phyloP scores from a whole-genome alignment of 2,888 invertebrate species.

The Chloroclysta siterata region DNA sequence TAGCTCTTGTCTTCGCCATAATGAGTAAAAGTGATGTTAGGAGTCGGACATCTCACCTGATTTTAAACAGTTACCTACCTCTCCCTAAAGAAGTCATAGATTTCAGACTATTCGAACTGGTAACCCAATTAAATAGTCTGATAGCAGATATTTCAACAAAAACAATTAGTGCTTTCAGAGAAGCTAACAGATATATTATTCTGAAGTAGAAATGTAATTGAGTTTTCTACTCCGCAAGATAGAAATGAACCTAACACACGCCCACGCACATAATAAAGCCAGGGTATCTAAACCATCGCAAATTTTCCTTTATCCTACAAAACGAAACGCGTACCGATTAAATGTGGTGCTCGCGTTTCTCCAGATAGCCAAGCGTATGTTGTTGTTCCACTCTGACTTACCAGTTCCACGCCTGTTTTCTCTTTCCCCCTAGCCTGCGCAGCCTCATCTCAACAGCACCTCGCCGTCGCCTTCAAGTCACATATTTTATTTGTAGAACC shows the following conservation, averaged over 20 bases:
- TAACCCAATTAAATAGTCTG: no score
- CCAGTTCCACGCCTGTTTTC: constrained; percentile 46
- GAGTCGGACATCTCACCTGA: no score
- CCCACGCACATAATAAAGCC: constrained; percentile 49
- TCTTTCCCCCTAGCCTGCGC: constrained; percentile 67
- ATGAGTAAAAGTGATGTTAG: no score
- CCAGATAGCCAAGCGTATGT: constrained; percentile 75
- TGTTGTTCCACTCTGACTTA: constrained; percentile 57
- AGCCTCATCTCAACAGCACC: constrained; percentile 81
- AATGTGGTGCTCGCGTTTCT: constrained; percentile 85
- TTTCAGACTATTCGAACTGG: no score
- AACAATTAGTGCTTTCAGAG: background rate
- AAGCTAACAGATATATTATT: constrained; percentile 9
- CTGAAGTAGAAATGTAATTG: constrained; percentile 1
- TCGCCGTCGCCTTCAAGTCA: constrained; percentile 83
- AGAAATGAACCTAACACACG: constrained; percentile 20
- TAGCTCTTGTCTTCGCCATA: no score
- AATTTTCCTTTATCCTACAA: constrained; percentile 79
- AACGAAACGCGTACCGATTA: constrained; percentile 84
- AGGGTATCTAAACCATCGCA: constrained; percentile 66
- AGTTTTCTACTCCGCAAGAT: constrained; percentile 20
- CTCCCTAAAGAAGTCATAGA: no score
- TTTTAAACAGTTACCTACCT: no score
- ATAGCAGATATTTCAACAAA: background rate
- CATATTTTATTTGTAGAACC: constrained; percentile 84